phyloP scores from a whole-genome alignment of 2,113 vertebrate species.

The Carlito syrichta region DNA sequence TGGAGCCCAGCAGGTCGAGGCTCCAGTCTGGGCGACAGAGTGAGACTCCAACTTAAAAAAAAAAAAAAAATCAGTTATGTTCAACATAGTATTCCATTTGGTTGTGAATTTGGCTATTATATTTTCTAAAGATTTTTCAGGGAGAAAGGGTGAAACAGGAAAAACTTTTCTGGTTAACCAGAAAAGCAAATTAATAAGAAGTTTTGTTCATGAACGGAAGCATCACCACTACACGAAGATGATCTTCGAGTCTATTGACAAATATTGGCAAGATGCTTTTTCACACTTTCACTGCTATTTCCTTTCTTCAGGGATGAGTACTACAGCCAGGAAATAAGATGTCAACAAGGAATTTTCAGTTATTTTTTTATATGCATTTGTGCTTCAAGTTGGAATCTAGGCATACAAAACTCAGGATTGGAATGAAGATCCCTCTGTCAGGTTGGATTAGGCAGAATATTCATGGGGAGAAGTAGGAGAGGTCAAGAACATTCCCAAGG shows the following conservation, averaged over 20 bases:
- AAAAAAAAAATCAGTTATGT: not conserved
- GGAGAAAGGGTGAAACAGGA: not conserved
- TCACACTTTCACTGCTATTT: not conserved
- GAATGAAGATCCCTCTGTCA: not conserved
- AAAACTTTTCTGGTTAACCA: not conserved
- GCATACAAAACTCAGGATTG: not conserved
- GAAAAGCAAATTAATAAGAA: not conserved
- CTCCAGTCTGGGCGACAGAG: too few relatives aligned
- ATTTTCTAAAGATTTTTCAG: not conserved
- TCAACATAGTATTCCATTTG: not conserved
- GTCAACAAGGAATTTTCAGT: constrained; percentile 15
- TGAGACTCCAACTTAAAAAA: too few relatives aligned
- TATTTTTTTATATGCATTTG: not conserved
- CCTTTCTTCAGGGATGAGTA: not conserved
- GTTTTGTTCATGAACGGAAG: not conserved
- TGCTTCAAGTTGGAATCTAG: constrained; percentile 26
- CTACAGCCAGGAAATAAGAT: constrained; percentile 42
- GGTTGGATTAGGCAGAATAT: not conserved
- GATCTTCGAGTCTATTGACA: not conserved
- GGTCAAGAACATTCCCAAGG: not conserved
- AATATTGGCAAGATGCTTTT: not conserved
- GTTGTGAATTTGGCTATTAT: not conserved
- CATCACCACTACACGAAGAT: rapidly evolving
- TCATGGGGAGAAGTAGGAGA: not conserved
- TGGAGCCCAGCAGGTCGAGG: too few relatives aligned